These are phyloP conservation scores for Manis javanica DNA, from an alignment of 2,797 vertebrate genomes.

Conservation along the genomic window DNA sequence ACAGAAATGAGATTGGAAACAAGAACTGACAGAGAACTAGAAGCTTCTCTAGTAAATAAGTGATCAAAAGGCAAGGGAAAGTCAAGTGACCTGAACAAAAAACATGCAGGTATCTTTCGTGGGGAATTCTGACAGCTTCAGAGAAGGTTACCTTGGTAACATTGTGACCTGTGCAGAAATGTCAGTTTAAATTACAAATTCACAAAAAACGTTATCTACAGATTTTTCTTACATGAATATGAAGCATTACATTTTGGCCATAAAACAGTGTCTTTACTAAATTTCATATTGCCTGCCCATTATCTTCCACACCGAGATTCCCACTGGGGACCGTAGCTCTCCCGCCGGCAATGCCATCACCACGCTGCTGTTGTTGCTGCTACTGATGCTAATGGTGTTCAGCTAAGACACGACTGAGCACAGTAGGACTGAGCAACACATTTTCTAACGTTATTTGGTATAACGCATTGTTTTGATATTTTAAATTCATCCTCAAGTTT, in stretches of 20 bases:
- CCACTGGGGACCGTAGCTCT: neutral
- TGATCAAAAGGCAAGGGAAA: neutral
- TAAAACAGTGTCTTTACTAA: neutral
- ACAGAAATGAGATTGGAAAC: neutral
- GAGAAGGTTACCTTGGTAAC: neutral
- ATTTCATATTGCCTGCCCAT: neutral
- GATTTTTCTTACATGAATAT: neutral
- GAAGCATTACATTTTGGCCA: neutral
- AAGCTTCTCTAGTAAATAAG: constrained; percentile 3
- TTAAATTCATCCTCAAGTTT: neutral
- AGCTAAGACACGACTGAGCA: neutral
- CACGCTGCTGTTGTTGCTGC: neutral
- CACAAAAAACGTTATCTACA: neutral
- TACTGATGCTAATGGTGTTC: neutral
- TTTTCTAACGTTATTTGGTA: neutral
- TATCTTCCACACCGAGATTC: neutral
- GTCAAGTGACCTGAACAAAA: neutral
- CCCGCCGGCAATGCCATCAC: rapidly evolving
- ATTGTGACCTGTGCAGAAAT: neutral
- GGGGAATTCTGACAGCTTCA: neutral
- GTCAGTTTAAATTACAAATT: neutral
- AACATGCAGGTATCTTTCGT: neutral
- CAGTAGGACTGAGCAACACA: neutral
- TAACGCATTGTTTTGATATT: neutral
- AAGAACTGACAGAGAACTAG: neutral